Conservation (phyloP, 2,113 vertebrate genomes). For the Cheirogaleus medius region DNA sequence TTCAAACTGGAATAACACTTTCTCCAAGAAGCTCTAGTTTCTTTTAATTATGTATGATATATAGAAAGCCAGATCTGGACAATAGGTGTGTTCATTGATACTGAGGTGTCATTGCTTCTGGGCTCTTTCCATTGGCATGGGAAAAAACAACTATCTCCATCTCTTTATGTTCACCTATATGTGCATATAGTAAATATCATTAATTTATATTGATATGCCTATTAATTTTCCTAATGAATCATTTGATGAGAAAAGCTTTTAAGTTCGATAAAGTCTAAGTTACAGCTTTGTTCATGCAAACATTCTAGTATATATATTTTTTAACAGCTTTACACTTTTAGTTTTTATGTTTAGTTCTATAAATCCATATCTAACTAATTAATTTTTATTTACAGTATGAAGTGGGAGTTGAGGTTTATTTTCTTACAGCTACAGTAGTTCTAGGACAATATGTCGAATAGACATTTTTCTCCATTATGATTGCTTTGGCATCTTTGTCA, state of each 20-base stretch:
- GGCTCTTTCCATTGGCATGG: background rate
- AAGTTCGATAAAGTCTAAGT: background rate
- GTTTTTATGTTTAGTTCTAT: background rate
- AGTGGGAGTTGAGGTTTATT: background rate
- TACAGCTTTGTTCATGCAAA: background rate
- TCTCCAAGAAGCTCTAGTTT: background rate
- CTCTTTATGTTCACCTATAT: background rate
- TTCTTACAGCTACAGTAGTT: background rate
- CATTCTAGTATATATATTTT: background rate
- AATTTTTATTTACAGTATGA: background rate
- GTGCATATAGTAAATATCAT: background rate
- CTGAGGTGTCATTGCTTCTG: background rate
- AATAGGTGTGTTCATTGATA: background rate
- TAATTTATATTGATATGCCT: background rate
- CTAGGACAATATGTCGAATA: background rate
- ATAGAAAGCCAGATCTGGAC: background rate
- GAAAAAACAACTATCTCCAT: background rate
- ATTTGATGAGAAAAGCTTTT: background rate
- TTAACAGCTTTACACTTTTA: background rate
- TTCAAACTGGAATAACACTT: background rate
- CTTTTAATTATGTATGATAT: background rate
- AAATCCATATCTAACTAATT: background rate
- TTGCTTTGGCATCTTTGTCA: background rate
- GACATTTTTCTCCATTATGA: background rate
- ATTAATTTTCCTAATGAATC: background rate